Evolutionary conservation across 2,797 vertebrate species (phyloP).

Genomic region (Chaunax sp.): DNA sequence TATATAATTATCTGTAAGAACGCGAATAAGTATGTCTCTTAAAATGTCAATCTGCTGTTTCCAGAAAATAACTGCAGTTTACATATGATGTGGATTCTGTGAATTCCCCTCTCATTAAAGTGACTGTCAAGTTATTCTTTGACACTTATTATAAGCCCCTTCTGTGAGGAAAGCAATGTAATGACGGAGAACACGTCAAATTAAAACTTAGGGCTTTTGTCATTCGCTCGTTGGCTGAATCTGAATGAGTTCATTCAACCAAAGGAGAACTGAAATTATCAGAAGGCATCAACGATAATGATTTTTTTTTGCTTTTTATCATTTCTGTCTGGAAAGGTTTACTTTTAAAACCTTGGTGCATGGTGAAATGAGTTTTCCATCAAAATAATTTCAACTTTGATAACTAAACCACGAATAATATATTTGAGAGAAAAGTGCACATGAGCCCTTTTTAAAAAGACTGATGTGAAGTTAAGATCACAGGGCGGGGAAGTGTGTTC

Average conservation of each 20-base stretch:
- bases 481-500: conserved; percentile 1
- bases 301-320: not conserved
- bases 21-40: too few relatives aligned
- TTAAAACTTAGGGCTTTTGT: conserved; percentile 13
- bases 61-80: too few relatives aligned
- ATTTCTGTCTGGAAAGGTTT: not conserved
- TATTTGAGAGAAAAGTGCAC: not conserved
- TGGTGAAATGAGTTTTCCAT: not conserved
- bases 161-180: conserved; percentile 6
- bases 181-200: conserved; percentile 22
- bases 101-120: conserved; percentile 21
- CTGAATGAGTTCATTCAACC: not conserved
- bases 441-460: conserved; percentile 12
- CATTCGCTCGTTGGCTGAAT: too few relatives aligned
- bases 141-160: conserved; percentile 18
- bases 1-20: too few relatives aligned
- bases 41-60: too few relatives aligned
- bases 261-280: not conserved
- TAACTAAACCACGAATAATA: too few relatives aligned
- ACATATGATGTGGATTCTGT: not conserved
- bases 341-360: not conserved
- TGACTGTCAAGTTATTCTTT: conserved; percentile 11
- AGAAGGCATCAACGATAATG: not conserved
- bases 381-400: not conserved
- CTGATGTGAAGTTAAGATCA: conserved; percentile 19